Evolutionary conservation across 2,797 vertebrate species (phyloP), one percentile per base, ranked within the genome.

Genomic region (Chrysocyon brachyurus): DNA sequence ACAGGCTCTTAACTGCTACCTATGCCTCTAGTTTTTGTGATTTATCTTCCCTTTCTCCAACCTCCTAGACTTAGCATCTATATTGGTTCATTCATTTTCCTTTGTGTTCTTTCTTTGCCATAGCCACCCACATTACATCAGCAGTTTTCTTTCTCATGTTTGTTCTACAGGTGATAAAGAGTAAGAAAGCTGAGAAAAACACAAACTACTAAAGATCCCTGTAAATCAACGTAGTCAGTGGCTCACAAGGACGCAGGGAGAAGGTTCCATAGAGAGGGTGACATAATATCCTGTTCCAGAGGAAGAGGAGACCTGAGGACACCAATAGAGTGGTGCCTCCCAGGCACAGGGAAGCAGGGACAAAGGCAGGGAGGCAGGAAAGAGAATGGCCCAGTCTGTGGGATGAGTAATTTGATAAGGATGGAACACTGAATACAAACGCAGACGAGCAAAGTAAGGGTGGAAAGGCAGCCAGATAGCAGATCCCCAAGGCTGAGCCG

Each of bases 91-190:
- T 54, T 95, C 31, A 7, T 16, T 52, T 64, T 59, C 33, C 28
- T 17, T 85, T 83, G 21, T 33, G 72, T 59, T 89, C 21, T 83
- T 82, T 87, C 86, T 93, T 85, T 54, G 83, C 14, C 16, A 1
- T 6, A 87, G 26, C n/a, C n/a, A 57, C 33, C n/a, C 31, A 77
- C 17, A 63, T 12, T 28, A 4, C 15, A 4, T n/a, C 61, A 73
- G 85, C 24, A 90, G 49, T 64, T 86, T 89, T 91, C n/a, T 73
- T 84, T 40, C 56, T 64, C 17, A 5, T 11, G 26, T 86, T 86
- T 91, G 40, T 75, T 79, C 57, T 91, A n/a, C 1, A 66, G 17
- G 22, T 3, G 21, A 61, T 56, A 70, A 87, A 63, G 52, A 75
- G 49, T 33, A 40, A 92, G 40, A 57, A 52, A 46, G 31, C 28